These are phyloP conservation scores for Sitophilus oryzae DNA, from an alignment of 1,140 invertebrate genomes.

Conservation along the genomic window DNA sequence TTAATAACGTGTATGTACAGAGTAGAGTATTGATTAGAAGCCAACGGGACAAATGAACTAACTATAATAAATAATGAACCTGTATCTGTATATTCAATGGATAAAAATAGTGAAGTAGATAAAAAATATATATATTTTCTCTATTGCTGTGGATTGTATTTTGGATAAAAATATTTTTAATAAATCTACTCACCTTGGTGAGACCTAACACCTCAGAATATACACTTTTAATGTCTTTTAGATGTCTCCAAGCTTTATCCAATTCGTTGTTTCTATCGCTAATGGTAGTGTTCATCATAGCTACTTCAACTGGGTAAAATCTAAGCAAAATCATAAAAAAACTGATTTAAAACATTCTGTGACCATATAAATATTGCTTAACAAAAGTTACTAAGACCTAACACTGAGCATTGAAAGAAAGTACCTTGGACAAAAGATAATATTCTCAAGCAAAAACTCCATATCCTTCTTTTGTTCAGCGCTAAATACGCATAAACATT, in stretches of 20 bases:
- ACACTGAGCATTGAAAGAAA: background rate
- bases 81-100: too few species aligned
- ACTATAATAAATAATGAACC: too few species aligned
- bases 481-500: conserved; percentile 49
- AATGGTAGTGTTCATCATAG: conserved; percentile 48
- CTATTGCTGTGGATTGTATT: too few species aligned
- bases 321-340: background rate
- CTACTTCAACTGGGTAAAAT: conserved; percentile 50
- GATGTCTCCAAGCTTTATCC: conserved; percentile 43
- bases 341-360: too few species aligned
- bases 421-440: conserved; percentile 49
- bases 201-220: conserved; percentile 49
- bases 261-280: conserved; percentile 44
- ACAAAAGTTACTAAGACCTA: too few species aligned
- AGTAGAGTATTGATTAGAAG: too few species aligned
- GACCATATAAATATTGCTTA: too few species aligned
- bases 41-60: too few species aligned
- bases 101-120: too few species aligned
- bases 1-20: too few species aligned
- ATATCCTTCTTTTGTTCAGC: conserved; percentile 47
- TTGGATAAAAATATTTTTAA: background rate
- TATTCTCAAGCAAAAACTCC: conserved; percentile 47
- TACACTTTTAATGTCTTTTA: conserved; percentile 48
- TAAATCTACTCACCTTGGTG: conserved; percentile 34
- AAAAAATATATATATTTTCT: too few species aligned